Evolutionary conservation across 2,888 invertebrate species (phyloP).

Genomic region (Hirudinaria manillensis): DNA sequence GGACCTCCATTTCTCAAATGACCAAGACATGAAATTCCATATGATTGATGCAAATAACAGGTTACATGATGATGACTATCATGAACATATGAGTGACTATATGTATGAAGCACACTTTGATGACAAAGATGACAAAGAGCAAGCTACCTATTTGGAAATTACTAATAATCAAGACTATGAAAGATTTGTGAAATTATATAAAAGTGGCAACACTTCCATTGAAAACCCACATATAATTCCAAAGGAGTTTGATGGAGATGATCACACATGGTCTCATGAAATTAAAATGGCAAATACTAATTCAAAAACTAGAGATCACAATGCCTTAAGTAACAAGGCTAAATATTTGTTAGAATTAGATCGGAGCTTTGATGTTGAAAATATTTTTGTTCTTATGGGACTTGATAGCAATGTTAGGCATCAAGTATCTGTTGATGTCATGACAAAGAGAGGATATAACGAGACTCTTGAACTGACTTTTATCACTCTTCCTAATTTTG

Average conservation of each 20-base stretch:
- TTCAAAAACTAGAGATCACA: too few relatives aligned
- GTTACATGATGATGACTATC: too few relatives aligned
- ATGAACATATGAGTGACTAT: too few relatives aligned
- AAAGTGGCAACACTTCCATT: too few relatives aligned
- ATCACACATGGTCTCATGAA: too few relatives aligned
- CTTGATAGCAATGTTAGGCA: background rate
- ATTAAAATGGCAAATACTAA: too few relatives aligned
- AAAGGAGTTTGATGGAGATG: too few relatives aligned
- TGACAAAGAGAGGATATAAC: constrained; percentile 6
- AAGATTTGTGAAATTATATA: background rate
- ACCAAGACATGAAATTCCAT: too few relatives aligned
- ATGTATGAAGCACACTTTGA: background rate
- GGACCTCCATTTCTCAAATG: too few relatives aligned
- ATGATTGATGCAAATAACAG: too few relatives aligned
- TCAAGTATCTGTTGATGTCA: background rate
- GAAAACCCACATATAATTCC: too few relatives aligned
- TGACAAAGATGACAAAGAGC: constrained; percentile 6
- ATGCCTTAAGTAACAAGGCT: too few relatives aligned
- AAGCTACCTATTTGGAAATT: background rate
- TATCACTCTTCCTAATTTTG: background rate
- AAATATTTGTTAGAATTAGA: background rate
- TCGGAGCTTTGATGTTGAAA: background rate
- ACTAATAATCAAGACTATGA: background rate
- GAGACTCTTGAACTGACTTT: constrained; percentile 3
- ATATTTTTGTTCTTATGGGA: background rate